Evolutionary conservation across 1,140 invertebrate genomes (phyloP).

Genomic region (Battus philenor): DNA sequence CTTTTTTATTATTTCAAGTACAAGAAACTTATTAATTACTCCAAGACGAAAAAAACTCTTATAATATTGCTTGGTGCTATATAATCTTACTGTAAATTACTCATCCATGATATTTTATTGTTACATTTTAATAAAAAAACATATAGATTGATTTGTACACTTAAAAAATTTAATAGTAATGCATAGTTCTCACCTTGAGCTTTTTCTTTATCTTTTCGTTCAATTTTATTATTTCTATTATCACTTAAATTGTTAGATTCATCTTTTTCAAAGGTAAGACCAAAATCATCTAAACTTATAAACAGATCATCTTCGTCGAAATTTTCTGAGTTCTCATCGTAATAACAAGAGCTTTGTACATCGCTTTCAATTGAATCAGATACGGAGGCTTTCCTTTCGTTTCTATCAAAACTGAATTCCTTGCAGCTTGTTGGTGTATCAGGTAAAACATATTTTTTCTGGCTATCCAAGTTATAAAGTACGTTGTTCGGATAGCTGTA

Average conservation of each 20-base stretch:
- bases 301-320: constrained; percentile 67
- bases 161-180: too few species aligned
- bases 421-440: constrained; percentile 64
- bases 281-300: constrained; percentile 65
- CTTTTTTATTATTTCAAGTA: too few species aligned
- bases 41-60: too few species aligned
- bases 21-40: too few species aligned
- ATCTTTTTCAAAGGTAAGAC: constrained; percentile 50
- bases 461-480: constrained; percentile 51
- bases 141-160: too few species aligned
- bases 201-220: constrained; percentile 47
- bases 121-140: too few species aligned
- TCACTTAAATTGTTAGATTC: constrained; percentile 19
- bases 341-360: constrained; percentile 55
- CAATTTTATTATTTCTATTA: constrained; percentile 19
- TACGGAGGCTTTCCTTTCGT: constrained; percentile 52
- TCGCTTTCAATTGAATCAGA: constrained; percentile 65
- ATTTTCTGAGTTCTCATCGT: constrained; percentile 63
- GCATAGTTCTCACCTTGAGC: too few species aligned
- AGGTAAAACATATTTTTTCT: constrained; percentile 52
- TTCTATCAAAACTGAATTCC: constrained; percentile 60
- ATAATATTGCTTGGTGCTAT: too few species aligned
- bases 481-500: constrained; percentile 71
- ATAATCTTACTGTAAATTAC: too few species aligned
- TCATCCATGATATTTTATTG: too few species aligned